A percentile compares a stretch with the other conserved stretches of the same genome.
phyloP scores from a whole-genome alignment of 2,113 vertebrate genomes.

The Alaudala cheleensis region DNA sequence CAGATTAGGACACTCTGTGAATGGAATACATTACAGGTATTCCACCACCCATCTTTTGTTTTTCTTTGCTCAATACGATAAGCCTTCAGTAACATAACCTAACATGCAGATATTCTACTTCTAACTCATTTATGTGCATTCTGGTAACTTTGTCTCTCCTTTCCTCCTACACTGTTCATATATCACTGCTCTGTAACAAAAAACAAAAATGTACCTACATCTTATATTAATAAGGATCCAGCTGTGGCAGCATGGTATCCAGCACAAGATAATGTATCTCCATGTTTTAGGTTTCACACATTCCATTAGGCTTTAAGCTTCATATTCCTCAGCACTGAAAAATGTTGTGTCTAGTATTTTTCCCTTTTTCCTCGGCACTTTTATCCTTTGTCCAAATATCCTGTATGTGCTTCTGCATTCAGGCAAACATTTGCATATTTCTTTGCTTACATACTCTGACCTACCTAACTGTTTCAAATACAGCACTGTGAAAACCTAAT shows the following conservation, averaged over 20 bases:
- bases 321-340: background rate
- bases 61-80: background rate
- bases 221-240: background rate
- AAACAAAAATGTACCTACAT: background rate
- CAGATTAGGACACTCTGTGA: background rate
- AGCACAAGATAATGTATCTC: background rate
- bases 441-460: background rate
- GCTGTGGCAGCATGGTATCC: background rate
- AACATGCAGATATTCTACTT: background rate
- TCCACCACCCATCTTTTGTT: background rate
- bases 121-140: background rate
- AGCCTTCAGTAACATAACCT: background rate
- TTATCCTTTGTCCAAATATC: background rate
- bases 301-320: background rate
- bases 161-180: background rate
- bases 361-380: background rate
- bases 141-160: background rate
- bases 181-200: background rate
- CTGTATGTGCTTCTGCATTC: background rate
- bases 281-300: background rate
- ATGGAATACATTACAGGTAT: background rate
- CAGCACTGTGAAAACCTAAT: background rate
- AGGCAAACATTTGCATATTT: background rate
- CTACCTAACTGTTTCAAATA: background rate
- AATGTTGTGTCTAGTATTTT: background rate